Base-by-base conservation (phyloP, 2,113 vertebrate species). In the Hystrix cristata region DNA sequence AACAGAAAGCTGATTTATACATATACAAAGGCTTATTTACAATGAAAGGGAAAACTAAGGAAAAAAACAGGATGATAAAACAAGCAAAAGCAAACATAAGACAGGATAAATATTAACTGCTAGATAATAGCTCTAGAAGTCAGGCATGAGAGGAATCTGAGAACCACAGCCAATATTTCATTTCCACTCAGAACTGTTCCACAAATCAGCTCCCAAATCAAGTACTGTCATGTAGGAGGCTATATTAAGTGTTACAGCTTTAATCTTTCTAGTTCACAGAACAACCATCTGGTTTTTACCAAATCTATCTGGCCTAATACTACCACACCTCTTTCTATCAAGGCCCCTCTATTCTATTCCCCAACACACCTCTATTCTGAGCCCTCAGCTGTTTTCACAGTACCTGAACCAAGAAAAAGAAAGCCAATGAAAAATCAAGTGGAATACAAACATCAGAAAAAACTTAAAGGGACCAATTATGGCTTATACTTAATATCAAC, bases 351-450 rank as follows among this genome's bases (percentile, higher is more conserved):
- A 96, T 81, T 96, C 95, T 29, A 96, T 0, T 84, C 79, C 13
- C 86, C 96, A 31, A 74, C 9, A 11, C 92, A 95, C 64, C 96
- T 95, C 69, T 93, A 46, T 0, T 81, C 64, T 64, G 55, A 81
- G 19, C 43, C 34, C 14, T 64, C 55, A 43, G 34, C 34, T 51
- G 31, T 53, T 62, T 79, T 71, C 34, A 46, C 29, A 64, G 57
- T 64, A n/a, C 57, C 65, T 57, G 27, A 87, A 64, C n/a, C 34
- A 74, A 81, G 74, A 31, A 71, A 53, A 95, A 82, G 43, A 67
- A 79, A 80, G 31, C 34, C 55, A 53, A 14, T 60, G 46, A 80
- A 69, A 59, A 25, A 51, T 51, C 60, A 79, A 87, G 60, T 1
- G 18, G 48, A 78, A 55, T n/a, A 27, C n/a, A n/a, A 79, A 6